Evolutionary conservation across 2,888 invertebrate genomes (phyloP), one percentile per base, ranked within the genome.

Genomic region (Temnothorax ravouxi): DNA sequence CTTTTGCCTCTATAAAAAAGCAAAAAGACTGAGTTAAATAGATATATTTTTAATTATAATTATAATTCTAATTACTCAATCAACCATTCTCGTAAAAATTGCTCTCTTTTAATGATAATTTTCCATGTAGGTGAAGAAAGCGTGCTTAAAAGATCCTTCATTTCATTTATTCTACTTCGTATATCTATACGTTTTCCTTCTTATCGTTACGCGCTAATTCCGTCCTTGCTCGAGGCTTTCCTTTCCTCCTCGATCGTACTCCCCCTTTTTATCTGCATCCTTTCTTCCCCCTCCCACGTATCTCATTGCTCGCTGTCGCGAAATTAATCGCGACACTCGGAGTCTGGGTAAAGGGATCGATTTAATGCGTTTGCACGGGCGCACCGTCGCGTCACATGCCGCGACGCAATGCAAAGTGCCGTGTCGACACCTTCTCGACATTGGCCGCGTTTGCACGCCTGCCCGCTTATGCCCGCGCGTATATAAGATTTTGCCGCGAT

Each of bases 371-470:
- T 64, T 64, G 64, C 76, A 50, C 34, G 64, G 54, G 41, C 52
- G 54, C 44, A 71, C 59, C 29, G 29, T 29, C 29, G 29, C 47
- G 72, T 80, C 79, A 71, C 72, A 47, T 59, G 44, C 18, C 25
- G 29, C 71, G 15, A 56, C 29, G 77, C 67, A 66, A 67, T 56
- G 67, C 56, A 69, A 29, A 25, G 47, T 52, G 38, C 38, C 67
- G 77, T 77, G 59, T 80, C 79, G 79, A 71, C 79, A 59, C 59
- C 59, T 79, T 59, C 44, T 13, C 79, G 79, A 80, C 79, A 80
- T 80, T 80, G 79, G 79, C 79, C 79, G 79, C 79, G 47, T 80
- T 80, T 80, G 44, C 59, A 44, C 47, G 59, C 38, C 41, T 38
- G 77, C 29, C 52, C 71, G 56, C 13, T 44, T 56, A 25, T 62